Percentiles rank a stretch among this genome's conserved stretches.
Evolutionary conservation across 1,140 invertebrate species (phyloP).

Genomic region (Saxidomus purpurata): DNA sequence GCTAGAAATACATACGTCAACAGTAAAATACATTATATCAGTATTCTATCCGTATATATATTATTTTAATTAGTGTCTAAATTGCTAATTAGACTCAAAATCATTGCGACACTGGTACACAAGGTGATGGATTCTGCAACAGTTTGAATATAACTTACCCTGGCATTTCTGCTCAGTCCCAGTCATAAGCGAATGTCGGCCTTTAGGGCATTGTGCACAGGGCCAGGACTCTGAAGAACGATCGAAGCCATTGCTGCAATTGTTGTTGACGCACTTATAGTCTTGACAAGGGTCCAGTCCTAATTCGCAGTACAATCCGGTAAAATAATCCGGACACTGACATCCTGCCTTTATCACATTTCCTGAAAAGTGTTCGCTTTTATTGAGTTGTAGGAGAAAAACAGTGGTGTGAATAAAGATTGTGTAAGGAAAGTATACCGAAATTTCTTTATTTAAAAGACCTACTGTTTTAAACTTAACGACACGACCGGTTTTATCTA

Average conservation of each 20-base stretch:
- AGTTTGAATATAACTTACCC: background rate
- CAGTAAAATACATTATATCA: background rate
- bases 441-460: no score
- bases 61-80: background rate
- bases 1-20: background rate
- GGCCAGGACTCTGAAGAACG: background rate
- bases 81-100: background rate
- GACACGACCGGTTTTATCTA: no score
- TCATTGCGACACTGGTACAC: no score
- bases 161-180: background rate
- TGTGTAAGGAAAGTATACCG: no score
- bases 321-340: background rate
- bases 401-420: no score
- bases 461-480: no score
- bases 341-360: background rate
- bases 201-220: background rate
- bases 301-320: background rate
- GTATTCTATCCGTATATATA: background rate
- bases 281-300: background rate
- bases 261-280: background rate
- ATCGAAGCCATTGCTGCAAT: background rate
- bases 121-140: background rate
- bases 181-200: background rate
- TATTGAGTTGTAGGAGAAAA: no score
- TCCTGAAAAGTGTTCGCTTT: no score